These are phyloP conservation scores for Brachionus manjavacas DNA, from an alignment of 1,140 invertebrate species.

Conservation along the genomic window DNA sequence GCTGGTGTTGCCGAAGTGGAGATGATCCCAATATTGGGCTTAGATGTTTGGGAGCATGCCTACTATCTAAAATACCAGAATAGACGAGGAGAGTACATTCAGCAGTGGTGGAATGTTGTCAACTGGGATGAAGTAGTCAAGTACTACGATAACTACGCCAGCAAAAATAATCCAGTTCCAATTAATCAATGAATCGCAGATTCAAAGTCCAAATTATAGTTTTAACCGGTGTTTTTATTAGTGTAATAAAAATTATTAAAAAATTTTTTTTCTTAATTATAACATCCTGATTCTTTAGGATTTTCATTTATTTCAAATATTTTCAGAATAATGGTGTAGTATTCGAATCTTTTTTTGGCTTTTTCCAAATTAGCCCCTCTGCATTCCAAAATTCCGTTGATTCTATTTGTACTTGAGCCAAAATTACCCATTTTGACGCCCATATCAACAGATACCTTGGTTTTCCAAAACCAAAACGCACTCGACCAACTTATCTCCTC, in stretches of 20 bases:
- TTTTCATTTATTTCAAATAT: neutral
- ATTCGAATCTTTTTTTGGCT: neutral
- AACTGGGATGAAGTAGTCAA: constrained; percentile 90
- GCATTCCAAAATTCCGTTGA: constrained; percentile 25
- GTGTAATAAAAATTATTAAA: neutral
- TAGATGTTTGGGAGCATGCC: constrained; percentile 56
- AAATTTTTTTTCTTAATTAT: constrained; percentile 6
- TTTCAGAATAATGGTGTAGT: neutral
- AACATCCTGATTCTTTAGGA: neutral
- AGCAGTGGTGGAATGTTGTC: constrained; percentile 90
- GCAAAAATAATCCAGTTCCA: constrained; percentile 24
- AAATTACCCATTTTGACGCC: neutral
- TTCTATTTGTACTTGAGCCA: neutral
- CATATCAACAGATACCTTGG: neutral
- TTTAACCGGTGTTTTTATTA: neutral
- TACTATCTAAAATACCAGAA: constrained; percentile 54
- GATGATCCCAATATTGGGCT: constrained; percentile 48
- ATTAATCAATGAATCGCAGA: neutral
- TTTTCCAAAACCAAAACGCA: constrained; percentile 25
- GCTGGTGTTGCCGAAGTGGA: constrained; percentile 54
- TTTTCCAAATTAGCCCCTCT: neutral
- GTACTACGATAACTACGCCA: constrained; percentile 61
- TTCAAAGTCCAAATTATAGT: neutral
- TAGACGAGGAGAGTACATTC: constrained; percentile 80
- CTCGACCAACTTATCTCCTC: constrained; percentile 18